Conservation (phyloP, 2,113 vertebrate species). For the Eulemur macaco region DNA sequence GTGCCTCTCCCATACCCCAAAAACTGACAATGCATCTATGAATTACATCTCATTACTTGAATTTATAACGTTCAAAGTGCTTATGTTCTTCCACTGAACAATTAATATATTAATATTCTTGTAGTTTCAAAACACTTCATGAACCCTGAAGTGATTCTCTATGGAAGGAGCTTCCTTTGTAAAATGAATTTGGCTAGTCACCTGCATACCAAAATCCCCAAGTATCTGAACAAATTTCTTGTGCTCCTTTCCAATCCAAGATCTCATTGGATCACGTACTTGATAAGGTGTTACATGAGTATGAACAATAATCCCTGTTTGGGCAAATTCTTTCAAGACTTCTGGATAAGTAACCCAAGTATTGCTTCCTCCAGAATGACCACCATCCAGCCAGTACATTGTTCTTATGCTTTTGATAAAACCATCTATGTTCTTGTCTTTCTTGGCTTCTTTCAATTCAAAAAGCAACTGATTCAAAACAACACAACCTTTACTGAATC, state of each 20-base stretch:
- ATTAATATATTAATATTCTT: conserved; percentile 34
- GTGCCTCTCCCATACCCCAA: conserved; percentile 53
- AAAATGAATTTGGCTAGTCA: conserved; percentile 93
- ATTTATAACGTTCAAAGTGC: conserved; percentile 63
- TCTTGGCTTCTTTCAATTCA: conserved; percentile 90
- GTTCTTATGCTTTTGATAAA: conserved; percentile 90
- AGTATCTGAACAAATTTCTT: conserved; percentile 90
- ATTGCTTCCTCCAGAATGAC: conserved; percentile 95
- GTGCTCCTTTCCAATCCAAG: conserved; percentile 97
- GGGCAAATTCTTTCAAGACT: conserved; percentile 89
- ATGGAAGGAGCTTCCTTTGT: conserved; percentile 91
- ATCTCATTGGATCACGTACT: conserved; percentile 94
- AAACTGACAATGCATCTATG: conserved; percentile 48
- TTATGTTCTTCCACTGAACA: conserved; percentile 58
- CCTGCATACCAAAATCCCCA: conserved; percentile 89
- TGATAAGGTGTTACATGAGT: conserved; percentile 97
- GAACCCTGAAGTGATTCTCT: conserved; percentile 96
- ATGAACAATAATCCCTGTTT: conserved; percentile 90
- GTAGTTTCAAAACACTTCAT: conserved; percentile 88
- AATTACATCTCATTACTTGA: conserved; percentile 54
- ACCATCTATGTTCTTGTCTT: conserved; percentile 86
- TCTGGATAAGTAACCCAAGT: conserved; percentile 95
- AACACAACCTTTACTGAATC: conserved; percentile 99
- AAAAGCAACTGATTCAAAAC: conserved; percentile 97
- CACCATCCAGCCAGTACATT: conserved; percentile 97